These are phyloP conservation scores for pig (Sus scrofa) DNA, from an alignment of 2,113 vertebrate genomes.

Conservation along the genomic window T2T-Sscrofa CM000813.6:93610001-93610500, in stretches of 20 bases:
- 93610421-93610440: neutral
- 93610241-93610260: neutral
- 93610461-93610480: constrained; percentile 28
- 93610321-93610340: neutral
- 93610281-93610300: neutral
- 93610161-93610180: neutral
- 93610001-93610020: neutral
- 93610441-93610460: constrained; percentile 8
- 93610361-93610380: neutral
- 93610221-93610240: neutral
- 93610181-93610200: neutral
- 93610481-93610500: no score
- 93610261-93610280: neutral
- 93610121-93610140: neutral
- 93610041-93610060: neutral
- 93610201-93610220: neutral
- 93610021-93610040: neutral
- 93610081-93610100: neutral
- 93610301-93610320: neutral
- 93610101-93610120: neutral
- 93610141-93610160: neutral
- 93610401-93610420: constrained; percentile 49
- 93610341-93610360: neutral
- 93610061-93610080: neutral
- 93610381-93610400: neutral